Base-by-base conservation (phyloP, 1,140 invertebrate species). In the Drosophila malerkotliana region DNA sequence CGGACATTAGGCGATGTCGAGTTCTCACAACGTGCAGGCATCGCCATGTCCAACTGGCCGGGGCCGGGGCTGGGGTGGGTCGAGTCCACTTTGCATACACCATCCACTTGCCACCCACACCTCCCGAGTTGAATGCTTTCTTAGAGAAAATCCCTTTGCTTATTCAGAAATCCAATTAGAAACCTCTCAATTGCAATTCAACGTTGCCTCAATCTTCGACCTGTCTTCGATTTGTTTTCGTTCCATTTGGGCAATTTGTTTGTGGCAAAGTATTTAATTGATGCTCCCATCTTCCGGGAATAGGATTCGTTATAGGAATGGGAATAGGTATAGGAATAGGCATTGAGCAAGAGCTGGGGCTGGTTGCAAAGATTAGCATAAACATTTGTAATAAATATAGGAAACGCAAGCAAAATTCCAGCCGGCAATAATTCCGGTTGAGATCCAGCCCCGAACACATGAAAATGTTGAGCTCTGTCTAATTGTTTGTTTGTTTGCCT, bases 341-440 rank as follows among this genome's bases (percentile, higher is more conserved):
- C 18, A 45, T 45, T 6, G 44, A 9, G 21, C 8, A 24, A 12
- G 44, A 18, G 21, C 77, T 79, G 45, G 54, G 51, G 64, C 56
- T 48, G 52, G 63, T 56, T 51, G 57, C 61, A 79, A 72, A 64
- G 83, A 88, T 88, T 88, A 88, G 67, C 75, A 87, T 69, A 69
- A 88, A 67, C 75, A 79, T 89, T 83, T 88, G 75, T 87, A 77
- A 83, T 83, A 77, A 76, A 66, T 73, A 66, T 72, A 56, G 57
- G 37, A 39, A 57, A 37, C 47, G 62, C 64, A 28, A 15, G 55
- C 55, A 61, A 58, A 80, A 56, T 73, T 79, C 49, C 32, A 63
- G 54, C 41, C 24, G 49, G 48, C 57, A 80, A 62, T 83, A 64
- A 72, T 79, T 75, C 51, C 68, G 72, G 73, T 76, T 72, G 71